A percentile compares a stretch with the other conserved stretches of the same genome.
phyloP scores from a whole-genome alignment of 2,797 vertebrate species.

The Galagoides demidoff region DNA sequence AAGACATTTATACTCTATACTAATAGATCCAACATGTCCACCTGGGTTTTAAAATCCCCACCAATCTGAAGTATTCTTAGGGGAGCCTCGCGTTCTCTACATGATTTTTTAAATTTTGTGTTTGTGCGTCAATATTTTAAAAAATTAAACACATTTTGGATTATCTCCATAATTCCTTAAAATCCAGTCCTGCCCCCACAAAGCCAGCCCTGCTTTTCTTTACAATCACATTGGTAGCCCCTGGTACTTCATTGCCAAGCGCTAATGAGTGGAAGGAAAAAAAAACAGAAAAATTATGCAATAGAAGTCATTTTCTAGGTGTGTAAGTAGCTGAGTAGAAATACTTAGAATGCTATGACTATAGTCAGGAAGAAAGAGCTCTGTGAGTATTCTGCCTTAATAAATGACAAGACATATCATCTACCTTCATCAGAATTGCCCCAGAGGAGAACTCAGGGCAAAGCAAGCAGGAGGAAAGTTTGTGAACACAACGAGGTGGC shows the following conservation, averaged over 20 bases:
- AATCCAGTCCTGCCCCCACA: not conserved
- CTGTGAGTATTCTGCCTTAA: not conserved
- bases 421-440: conserved; percentile 9
- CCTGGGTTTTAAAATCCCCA: not conserved
- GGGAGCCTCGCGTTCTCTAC: not conserved
- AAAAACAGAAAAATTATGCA: not conserved
- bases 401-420: not conserved
- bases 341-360: not conserved
- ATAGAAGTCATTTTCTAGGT: not conserved
- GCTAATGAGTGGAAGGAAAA: not conserved
- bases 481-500: not conserved
- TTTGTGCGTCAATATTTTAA: not conserved
- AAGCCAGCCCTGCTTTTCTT: not conserved
- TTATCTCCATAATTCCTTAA: not conserved
- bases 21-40: not conserved
- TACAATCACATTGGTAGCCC: not conserved
- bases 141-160: conserved; percentile 15
- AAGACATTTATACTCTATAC: no score
- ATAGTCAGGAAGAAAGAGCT: conserved; percentile 38
- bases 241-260: not conserved
- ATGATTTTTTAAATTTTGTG: not conserved
- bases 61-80: not conserved
- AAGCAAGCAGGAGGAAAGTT: not conserved
- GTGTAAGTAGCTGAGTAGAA: no score
- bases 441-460: not conserved